Evolutionary conservation across 2,797 vertebrate genomes (phyloP).

Genomic region (Spinibarbus caldwelli): DNA sequence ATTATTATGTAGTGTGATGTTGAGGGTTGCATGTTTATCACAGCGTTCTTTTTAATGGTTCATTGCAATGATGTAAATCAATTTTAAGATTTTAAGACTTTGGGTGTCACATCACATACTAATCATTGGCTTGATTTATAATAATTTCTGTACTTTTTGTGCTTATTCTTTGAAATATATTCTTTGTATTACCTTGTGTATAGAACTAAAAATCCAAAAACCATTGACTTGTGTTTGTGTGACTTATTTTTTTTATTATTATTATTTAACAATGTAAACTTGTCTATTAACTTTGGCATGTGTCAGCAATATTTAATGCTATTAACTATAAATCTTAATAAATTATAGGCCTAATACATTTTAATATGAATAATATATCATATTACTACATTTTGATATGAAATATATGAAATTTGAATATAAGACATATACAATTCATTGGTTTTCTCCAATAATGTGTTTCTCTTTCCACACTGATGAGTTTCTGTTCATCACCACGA

Average conservation of each 20-base stretch:
- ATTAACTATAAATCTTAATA: not conserved
- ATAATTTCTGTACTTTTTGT: not conserved
- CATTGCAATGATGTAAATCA: not conserved
- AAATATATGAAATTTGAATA: too few species aligned
- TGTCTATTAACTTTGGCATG: not conserved
- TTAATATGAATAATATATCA: not conserved
- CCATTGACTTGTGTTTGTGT: not conserved
- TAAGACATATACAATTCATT: not conserved
- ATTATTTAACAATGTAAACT: not conserved
- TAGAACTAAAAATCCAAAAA: not conserved
- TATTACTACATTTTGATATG: not conserved
- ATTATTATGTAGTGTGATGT: not conserved
- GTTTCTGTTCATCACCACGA: not conserved
- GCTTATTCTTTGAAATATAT: not conserved
- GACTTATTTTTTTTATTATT: not conserved
- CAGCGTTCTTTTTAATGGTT: too few species aligned
- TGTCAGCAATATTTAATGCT: not conserved
- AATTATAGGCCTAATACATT: not conserved
- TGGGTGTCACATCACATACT: not conserved
- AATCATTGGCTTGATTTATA: not conserved
- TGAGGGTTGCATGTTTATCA: too few species aligned
- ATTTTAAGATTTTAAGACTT: not conserved
- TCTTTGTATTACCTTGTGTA: not conserved
- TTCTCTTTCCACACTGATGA: not conserved
- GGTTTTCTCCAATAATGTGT: not conserved